A percentile compares a stretch with the other conserved stretches of the same genome.
These are phyloP conservation scores for Bombus impatiens DNA, from an alignment of 1,140 invertebrate species.

Conservation along the genomic window DNA sequence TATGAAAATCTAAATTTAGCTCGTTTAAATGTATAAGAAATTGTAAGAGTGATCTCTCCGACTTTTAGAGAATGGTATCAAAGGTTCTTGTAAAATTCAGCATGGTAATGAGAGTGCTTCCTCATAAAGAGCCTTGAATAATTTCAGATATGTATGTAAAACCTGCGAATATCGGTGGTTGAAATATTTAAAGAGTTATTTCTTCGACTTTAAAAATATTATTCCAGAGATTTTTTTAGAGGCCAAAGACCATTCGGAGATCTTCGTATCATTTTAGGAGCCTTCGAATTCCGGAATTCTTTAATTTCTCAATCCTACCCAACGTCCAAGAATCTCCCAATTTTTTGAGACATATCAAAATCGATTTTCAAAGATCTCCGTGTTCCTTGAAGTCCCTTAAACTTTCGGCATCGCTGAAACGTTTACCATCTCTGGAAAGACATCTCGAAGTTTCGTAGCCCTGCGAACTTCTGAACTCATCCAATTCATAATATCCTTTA, in stretches of 20 bases:
- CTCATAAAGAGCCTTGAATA: not conserved
- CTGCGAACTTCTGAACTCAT: slow-evolving; percentile 4
- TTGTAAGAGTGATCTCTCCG: not conserved
- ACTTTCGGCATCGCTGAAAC: not conserved
- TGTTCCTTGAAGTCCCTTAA: too few relatives aligned
- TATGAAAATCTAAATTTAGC: too few relatives aligned
- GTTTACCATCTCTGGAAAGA: not conserved
- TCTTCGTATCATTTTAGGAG: not conserved
- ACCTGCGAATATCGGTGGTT: not conserved
- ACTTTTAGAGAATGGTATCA: not conserved
- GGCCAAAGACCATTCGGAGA: not conserved
- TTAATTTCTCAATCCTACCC: not conserved
- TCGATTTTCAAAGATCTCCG: not conserved
- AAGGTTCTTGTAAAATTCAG: not conserved
- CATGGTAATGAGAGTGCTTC: not conserved
- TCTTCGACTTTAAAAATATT: not conserved
- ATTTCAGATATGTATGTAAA: not conserved
- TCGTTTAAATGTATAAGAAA: not conserved
- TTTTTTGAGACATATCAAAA: not conserved
- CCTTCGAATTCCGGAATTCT: not conserved
- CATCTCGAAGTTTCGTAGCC: slow-evolving; percentile 2
- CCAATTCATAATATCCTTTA: slow-evolving; percentile 6
- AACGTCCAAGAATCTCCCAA: not conserved
- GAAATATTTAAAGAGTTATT: not conserved
- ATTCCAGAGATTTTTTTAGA: not conserved